Conservation (phyloP, 23 tunicate genomes). For the Trididemnum nubilum region DNA sequence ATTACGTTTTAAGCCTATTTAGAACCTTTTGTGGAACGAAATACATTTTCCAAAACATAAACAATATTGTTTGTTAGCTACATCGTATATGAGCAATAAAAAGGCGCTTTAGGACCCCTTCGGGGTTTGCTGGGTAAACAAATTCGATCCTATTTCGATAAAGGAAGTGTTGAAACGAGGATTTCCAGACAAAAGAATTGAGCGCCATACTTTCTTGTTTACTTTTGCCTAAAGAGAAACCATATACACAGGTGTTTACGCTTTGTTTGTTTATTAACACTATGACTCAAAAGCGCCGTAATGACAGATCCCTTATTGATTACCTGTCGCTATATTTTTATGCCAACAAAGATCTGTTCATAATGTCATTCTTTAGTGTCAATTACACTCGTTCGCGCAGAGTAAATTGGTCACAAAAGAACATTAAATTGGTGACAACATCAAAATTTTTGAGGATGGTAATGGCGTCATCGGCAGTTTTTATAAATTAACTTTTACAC, state of each 20-base stretch:
- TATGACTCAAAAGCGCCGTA: conserved; percentile 1
- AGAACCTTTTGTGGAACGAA: not conserved
- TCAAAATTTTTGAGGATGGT: no score
- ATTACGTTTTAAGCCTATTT: not conserved
- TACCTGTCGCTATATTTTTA: conserved; percentile 44
- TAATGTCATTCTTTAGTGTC: not conserved
- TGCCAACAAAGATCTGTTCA: conserved; percentile 33
- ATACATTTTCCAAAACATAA: not conserved
- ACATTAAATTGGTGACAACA: no score
- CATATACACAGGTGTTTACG: conserved; percentile 77
- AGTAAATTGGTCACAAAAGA: no score
- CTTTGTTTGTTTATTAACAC: conserved; percentile 60
- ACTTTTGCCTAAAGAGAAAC: conserved; percentile 42
- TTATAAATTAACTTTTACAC: no score
- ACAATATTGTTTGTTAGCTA: conserved; percentile 1
- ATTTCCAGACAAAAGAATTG: not conserved
- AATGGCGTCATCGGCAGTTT: no score
- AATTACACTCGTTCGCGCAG: no score
- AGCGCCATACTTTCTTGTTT: conserved; percentile 27
- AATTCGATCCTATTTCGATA: not conserved
- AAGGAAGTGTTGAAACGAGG: conserved; percentile 1
- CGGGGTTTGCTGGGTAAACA: conserved; percentile 1
- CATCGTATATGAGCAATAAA: not conserved
- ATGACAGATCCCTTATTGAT: not conserved
- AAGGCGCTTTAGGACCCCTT: not conserved